Evolutionary conservation across 1,140 invertebrate species (phyloP), one percentile per base, ranked within the genome.

Genomic region (Brachionus angularis): DNA sequence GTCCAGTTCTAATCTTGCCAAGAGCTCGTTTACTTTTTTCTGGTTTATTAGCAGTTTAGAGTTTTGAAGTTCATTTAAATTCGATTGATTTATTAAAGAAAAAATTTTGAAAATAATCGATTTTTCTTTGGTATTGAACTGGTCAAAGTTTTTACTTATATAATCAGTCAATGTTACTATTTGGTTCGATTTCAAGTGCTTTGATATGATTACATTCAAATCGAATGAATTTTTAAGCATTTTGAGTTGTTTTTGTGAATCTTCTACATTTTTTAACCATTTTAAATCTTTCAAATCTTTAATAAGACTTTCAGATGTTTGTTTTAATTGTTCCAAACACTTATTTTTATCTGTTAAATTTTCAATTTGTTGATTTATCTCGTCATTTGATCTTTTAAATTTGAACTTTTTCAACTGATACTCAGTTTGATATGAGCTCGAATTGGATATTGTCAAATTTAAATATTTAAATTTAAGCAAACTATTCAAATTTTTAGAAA

Each of bases 261-360:
- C 53, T 23, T 58, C 53, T 39, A 58, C 8, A 21, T 58, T 23
- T 58, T 39, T 36, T 5, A 58, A n/a, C 53, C 53, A 58, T 42
- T 58, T 58, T 2, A 58, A 21, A 36, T 39, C 23, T 39, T 42
- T 58, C 7, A 58, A 39, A 8, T 58, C 53, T 14, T 58, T 3
- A 14, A 58, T 33, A 12, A 58, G 16, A 36, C 1, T 23, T 0
- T 16, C 23, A 0, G 53, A 39, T 2, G 36, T 27, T 14, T 8
- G 4, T 39, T 58, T 36, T 39, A 58, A 23, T 21, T 58, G n/a
- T 58, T 58, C 34, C 12, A 58, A 12, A 21, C 53, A 58, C 5
- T 18, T 58, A 23, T 18, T 42, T 58, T 58, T 58, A 16, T 55
- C 52, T 5, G 23, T 23, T 18, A 39, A 39, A 16, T 21, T 58